Percentiles rank a stretch among this genome's conserved stretches.
Evolutionary conservation across 1,140 invertebrate genomes (phyloP).

Genomic region (Sitobion miscanthi): DNA sequence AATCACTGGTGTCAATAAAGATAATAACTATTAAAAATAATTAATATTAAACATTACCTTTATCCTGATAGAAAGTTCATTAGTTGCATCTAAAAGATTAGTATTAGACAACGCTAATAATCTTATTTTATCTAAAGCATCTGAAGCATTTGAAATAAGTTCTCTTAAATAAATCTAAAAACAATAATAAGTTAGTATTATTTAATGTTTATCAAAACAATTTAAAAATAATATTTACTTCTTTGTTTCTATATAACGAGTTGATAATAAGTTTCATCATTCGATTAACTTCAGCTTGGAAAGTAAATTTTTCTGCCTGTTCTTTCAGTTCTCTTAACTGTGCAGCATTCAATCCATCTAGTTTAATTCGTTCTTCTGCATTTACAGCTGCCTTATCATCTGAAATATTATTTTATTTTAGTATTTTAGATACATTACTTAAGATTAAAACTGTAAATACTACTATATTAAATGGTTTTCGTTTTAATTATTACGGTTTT

Average conservation of each 20-base stretch:
- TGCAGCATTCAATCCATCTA: constrained; percentile 93
- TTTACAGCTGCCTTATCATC: constrained; percentile 81
- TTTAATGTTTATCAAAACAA: not conserved
- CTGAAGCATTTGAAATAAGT: constrained; percentile 96
- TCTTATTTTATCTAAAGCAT: constrained; percentile 94
- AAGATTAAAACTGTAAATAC: not conserved
- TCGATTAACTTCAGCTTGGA: constrained; percentile 96
- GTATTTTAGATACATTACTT: not conserved
- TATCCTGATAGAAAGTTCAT: constrained; percentile 90
- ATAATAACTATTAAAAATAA: not conserved
- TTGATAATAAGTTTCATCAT: constrained; percentile 99
- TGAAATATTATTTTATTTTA: constrained; percentile 62
- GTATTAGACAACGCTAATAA: constrained; percentile 89
- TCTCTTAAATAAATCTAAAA: constrained; percentile 93
- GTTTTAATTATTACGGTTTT: not conserved
- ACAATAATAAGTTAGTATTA: constrained; percentile 27
- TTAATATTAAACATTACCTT: constrained; percentile 67
- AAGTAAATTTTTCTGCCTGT: constrained; percentile 90
- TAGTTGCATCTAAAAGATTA: constrained; percentile 75
- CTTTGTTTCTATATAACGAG: constrained; percentile 97
- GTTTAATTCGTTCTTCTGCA: constrained; percentile 96
- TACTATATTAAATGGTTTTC: not conserved
- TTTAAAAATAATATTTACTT: constrained; percentile 66
- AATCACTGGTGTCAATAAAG: no score
- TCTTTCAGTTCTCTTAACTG: constrained; percentile 92